A percentile compares a stretch with the other conserved stretches of the same genome.
These are phyloP conservation scores for Stomorhina lunata DNA, from an alignment of 2,888 invertebrate genomes.

Conservation along the genomic window DNA sequence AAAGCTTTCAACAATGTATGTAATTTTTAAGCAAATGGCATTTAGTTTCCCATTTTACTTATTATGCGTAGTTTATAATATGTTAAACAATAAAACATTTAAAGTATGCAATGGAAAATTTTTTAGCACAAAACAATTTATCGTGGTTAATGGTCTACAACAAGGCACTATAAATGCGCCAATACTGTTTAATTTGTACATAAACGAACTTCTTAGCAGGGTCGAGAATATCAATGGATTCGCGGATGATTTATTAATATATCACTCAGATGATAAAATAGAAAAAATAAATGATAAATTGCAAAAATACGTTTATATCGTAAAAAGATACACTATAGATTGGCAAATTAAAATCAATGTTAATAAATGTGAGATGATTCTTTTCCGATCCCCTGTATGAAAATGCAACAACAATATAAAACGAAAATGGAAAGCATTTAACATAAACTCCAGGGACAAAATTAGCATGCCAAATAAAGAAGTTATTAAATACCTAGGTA, in stretches of 20 bases:
- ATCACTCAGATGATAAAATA: neutral
- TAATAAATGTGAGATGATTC: constrained; percentile 35
- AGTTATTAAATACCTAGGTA: neutral
- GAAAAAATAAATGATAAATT: constrained; percentile 30
- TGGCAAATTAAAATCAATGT: constrained; percentile 21
- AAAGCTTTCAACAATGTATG: constrained; percentile 1
- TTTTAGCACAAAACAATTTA: neutral
- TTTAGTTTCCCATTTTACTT: too few relatives aligned
- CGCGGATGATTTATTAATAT: constrained; percentile 28
- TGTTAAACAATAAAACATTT: neutral
- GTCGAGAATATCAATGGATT: neutral
- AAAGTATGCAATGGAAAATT: neutral
- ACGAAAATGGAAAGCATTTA: constrained; percentile 29
- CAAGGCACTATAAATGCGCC: neutral
- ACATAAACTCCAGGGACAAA: neutral
- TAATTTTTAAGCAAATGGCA: constrained; percentile 1
- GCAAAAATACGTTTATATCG: neutral
- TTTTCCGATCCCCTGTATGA: constrained; percentile 30
- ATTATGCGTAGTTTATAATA: neutral
- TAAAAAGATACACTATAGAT: constrained; percentile 12
- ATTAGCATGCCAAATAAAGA: neutral
- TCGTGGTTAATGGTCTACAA: neutral
- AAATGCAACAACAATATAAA: constrained; percentile 30
- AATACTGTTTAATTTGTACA: constrained; percentile 6
- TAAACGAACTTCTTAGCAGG: neutral